phyloP scores from a whole-genome alignment of 1,140 invertebrate species.

The Coptotermes formosanus region DNA sequence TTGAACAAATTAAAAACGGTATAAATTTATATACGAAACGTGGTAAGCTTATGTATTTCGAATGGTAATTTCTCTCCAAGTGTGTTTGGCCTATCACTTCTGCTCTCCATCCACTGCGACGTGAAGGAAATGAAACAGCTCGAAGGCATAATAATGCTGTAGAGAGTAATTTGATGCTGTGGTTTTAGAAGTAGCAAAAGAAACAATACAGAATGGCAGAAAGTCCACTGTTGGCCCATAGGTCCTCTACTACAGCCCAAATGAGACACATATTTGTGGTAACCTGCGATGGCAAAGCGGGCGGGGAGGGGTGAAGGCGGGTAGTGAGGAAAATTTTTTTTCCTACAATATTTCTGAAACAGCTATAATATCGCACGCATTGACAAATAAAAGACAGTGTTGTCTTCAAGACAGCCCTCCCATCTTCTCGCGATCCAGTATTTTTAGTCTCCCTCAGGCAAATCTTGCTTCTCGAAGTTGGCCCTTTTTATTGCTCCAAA shows the following conservation, averaged over 20 bases:
- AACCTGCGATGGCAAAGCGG: not conserved
- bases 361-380: too few relatives aligned
- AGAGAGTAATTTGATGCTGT: not conserved
- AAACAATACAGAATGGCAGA: not conserved
- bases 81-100: not conserved
- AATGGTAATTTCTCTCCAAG: not conserved
- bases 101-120: not conserved
- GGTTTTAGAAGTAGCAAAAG: not conserved
- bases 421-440: not conserved
- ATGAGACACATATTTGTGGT: not conserved
- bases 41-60: too few relatives aligned
- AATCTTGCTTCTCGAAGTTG: slow-evolving; percentile 1
- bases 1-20: too few relatives aligned
- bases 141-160: not conserved
- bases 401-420: not conserved
- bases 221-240: not conserved
- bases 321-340: not conserved
- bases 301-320: too few relatives aligned
- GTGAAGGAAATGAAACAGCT: not conserved
- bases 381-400: not conserved
- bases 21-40: too few relatives aligned
- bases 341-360: not conserved
- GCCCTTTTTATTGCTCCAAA: slow-evolving; percentile 16
- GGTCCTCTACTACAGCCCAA: not conserved
- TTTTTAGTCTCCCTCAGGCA: not conserved